phyloP scores from a whole-genome alignment of 2,888 invertebrate genomes.

The Drosophila antonietae region DNA sequence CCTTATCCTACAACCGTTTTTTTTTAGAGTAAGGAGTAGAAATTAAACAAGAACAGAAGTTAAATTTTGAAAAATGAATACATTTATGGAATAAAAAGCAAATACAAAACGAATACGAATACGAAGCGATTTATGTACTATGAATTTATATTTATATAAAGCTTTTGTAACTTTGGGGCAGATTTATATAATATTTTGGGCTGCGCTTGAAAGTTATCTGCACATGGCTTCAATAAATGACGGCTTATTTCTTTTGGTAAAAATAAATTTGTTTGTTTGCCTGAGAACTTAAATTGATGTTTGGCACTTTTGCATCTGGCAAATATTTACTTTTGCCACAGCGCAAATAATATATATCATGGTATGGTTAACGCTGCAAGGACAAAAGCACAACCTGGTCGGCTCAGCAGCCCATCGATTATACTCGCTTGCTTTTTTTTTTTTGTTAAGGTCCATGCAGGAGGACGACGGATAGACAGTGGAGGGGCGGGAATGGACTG shows the following conservation, averaged over 20 bases:
- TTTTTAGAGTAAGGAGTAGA: no score
- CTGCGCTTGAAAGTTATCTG: slow-evolving; percentile 3
- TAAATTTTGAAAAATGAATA: no score
- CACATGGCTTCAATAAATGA: slow-evolving; percentile 36
- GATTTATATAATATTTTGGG: background rate
- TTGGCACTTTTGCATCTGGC: slow-evolving; percentile 67
- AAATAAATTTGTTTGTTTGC: slow-evolving; percentile 60
- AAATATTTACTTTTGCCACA: slow-evolving; percentile 66
- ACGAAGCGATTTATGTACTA: background rate
- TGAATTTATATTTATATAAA: no score
- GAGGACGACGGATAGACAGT: slow-evolving; percentile 14
- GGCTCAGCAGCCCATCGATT: slow-evolving; percentile 49
- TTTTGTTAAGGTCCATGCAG: slow-evolving; percentile 38
- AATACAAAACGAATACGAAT: no score
- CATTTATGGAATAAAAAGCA: no score
- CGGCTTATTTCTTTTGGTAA: slow-evolving; percentile 36
- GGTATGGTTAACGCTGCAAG: slow-evolving; percentile 52
- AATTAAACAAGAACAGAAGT: no score
- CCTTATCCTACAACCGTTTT: background rate
- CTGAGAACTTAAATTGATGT: slow-evolving; percentile 64
- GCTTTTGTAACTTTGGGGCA: background rate
- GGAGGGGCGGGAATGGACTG: slow-evolving; percentile 29
- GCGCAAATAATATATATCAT: slow-evolving; percentile 63
- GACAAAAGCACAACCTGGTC: slow-evolving; percentile 38
- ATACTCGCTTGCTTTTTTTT: slow-evolving; percentile 24